phyloP scores from a whole-genome alignment of 1,140 invertebrate genomes.

The Asobara japonica region DNA sequence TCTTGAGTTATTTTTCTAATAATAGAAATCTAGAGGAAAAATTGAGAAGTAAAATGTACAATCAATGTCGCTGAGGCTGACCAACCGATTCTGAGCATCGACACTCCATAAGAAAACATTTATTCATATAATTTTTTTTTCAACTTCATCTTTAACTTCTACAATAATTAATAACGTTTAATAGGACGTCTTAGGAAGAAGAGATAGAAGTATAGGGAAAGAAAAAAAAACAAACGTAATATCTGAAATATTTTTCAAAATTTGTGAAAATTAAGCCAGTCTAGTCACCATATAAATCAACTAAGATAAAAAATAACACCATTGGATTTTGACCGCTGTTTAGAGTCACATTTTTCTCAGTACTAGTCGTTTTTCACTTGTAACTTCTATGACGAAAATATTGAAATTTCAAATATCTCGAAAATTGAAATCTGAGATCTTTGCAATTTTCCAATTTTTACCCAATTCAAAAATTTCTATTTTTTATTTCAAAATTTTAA shows the following conservation, averaged over 20 bases:
- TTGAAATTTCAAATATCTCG: too few relatives aligned
- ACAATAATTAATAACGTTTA: constrained; percentile 39
- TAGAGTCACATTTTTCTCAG: constrained; percentile 23
- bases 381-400: too few relatives aligned
- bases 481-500: too few relatives aligned
- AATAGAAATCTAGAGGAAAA: constrained; percentile 34
- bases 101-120: constrained; percentile 43
- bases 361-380: too few relatives aligned
- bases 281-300: constrained; percentile 50
- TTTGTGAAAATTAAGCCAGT: constrained; percentile 33
- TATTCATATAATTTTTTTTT: constrained; percentile 41
- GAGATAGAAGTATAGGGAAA: background rate
- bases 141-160: constrained; percentile 39
- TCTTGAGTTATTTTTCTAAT: too few relatives aligned
- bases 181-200: constrained; percentile 16
- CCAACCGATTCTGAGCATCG: constrained; percentile 44
- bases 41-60: constrained; percentile 52
- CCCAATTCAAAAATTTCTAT: background rate
- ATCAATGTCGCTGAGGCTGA: constrained; percentile 48
- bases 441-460: background rate
- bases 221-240: constrained; percentile 12
- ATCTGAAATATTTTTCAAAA: too few relatives aligned
- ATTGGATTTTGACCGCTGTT: constrained; percentile 21
- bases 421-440: too few relatives aligned
- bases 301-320: background rate